These are phyloP conservation scores for Stegostoma tigrinum DNA, from an alignment of 2,113 vertebrate species.

Conservation along the genomic window DNA sequence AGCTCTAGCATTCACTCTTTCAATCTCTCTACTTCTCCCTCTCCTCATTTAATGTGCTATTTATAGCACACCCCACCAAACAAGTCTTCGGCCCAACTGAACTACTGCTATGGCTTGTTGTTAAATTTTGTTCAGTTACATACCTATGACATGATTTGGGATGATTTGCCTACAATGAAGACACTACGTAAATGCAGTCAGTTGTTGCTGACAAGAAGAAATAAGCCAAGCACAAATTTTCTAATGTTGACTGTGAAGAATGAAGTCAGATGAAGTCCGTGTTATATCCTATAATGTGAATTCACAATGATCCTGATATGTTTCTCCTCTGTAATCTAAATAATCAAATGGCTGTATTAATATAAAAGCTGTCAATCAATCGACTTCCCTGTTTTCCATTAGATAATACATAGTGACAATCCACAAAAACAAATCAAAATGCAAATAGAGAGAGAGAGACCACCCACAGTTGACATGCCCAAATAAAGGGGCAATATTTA, in stretches of 20 bases:
- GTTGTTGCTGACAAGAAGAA: background rate
- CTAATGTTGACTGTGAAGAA: background rate
- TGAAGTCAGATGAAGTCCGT: background rate
- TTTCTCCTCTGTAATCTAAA: background rate
- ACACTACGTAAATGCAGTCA: background rate
- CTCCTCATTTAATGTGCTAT: background rate
- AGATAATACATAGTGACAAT: background rate
- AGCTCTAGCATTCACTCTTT: background rate
- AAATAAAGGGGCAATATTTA: background rate
- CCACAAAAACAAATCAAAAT: background rate
- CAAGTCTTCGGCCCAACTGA: background rate
- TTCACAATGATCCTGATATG: background rate
- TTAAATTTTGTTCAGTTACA: background rate
- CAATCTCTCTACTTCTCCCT: background rate
- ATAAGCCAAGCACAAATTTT: background rate
- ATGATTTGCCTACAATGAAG: background rate
- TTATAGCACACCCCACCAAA: background rate
- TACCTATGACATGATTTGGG: background rate
- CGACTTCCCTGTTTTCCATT: background rate
- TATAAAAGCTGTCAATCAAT: background rate
- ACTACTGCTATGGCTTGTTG: background rate
- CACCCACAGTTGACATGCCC: background rate
- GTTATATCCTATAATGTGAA: too few relatives aligned
- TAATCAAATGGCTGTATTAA: background rate
- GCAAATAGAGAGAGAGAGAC: background rate